phyloP scores from a whole-genome alignment of 2,797 vertebrate species.

The Valencia hispanica region DNA sequence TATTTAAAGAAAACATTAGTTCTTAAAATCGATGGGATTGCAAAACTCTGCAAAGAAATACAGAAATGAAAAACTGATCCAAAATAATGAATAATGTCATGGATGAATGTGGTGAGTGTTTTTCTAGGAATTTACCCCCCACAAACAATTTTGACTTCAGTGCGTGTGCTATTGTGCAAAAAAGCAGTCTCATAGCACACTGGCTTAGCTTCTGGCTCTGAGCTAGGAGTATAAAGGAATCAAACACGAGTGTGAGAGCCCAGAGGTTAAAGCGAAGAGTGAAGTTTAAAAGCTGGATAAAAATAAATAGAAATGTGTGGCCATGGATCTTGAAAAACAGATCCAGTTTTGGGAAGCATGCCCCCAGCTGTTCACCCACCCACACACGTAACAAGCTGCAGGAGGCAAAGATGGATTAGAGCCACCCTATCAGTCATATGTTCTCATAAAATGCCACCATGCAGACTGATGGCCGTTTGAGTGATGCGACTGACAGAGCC shows the following conservation, averaged over 20 bases:
- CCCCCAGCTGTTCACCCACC: constrained; percentile 22
- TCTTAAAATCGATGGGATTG: not conserved
- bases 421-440: not conserved
- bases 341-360: constrained; percentile 23
- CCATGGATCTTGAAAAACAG: constrained; percentile 10
- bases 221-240: not conserved
- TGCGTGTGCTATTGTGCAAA: constrained; percentile 20
- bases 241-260: constrained; percentile 5
- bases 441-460: constrained; percentile 8
- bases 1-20: not conserved
- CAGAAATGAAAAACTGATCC: too few relatives aligned
- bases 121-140: not conserved
- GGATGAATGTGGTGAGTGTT: not conserved
- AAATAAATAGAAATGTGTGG: constrained; percentile 42
- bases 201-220: constrained; percentile 6
- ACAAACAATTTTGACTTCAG: constrained; percentile 19
- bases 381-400: constrained; percentile 26
- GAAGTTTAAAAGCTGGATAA: constrained; percentile 29
- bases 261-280: constrained; percentile 46
- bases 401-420: constrained; percentile 3
- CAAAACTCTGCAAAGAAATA: not conserved
- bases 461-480: constrained; percentile 11
- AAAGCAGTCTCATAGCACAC: not conserved
- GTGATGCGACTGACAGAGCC: not conserved
- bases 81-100: not conserved